A percentile compares a stretch with the other conserved stretches of the same genome.
These are phyloP conservation scores for Suncus etruscus DNA, from an alignment of 2,113 vertebrate genomes.

Conservation along the genomic window DNA sequence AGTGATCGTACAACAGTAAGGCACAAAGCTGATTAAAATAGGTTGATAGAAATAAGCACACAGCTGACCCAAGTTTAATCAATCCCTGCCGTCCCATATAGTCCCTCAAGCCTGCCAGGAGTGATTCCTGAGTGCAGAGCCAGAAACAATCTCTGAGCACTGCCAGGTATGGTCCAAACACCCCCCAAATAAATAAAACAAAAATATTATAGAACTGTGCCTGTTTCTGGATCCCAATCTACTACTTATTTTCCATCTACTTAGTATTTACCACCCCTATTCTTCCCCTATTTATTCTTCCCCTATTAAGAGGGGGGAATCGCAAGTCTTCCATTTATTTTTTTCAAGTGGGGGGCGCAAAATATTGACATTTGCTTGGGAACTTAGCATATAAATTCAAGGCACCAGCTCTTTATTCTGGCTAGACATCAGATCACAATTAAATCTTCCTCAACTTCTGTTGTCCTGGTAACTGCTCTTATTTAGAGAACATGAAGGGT, in stretches of 20 bases:
- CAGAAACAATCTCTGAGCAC: no score
- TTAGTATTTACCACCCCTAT: background rate
- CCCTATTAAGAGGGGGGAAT: background rate
- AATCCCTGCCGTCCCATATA: no score
- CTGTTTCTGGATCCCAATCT: slow-evolving; percentile 9
- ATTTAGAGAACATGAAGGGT: slow-evolving; percentile 62
- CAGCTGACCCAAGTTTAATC: no score
- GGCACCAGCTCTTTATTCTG: slow-evolving; percentile 67
- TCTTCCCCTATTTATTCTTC: background rate
- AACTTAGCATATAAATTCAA: slow-evolving; percentile 71
- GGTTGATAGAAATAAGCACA: no score
- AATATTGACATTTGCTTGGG: slow-evolving; percentile 70
- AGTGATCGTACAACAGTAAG: no score
- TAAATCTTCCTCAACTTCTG: slow-evolving; percentile 76
- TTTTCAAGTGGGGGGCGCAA: background rate
- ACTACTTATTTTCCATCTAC: background rate
- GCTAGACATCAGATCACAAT: slow-evolving; percentile 74
- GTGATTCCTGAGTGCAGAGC: no score
- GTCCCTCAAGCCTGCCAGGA: no score
- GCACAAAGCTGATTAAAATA: no score
- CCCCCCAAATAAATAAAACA: no score
- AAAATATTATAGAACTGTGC: no score
- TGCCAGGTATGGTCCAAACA: no score
- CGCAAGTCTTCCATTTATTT: slow-evolving; percentile 40
- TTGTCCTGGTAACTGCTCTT: slow-evolving; percentile 82